A percentile compares a stretch with the other conserved stretches of the same genome.
These are phyloP conservation scores for Sinocyclocheilus rhinocerous DNA, from an alignment of 2,113 vertebrate species.

Conservation along the genomic window DNA sequence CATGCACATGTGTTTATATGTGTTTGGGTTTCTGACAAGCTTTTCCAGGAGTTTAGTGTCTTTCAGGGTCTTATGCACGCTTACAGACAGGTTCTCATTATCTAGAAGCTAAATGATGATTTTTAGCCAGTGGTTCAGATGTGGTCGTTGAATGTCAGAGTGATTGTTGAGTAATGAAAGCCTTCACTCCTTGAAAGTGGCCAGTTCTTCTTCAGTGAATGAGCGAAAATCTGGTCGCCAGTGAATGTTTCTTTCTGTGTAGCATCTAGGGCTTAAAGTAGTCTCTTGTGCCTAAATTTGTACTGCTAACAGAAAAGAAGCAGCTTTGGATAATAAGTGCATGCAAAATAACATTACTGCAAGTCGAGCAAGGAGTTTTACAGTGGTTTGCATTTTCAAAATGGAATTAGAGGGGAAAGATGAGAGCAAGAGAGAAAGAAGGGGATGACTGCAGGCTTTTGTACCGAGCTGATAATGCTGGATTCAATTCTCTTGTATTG, in stretches of 20 bases:
- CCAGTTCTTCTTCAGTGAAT: neutral
- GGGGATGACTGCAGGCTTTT: slow-evolving; percentile 26
- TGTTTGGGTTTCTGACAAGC: neutral
- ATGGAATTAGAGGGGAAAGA: slow-evolving; percentile 25
- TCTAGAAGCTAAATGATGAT: slow-evolving; percentile 19
- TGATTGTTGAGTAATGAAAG: slow-evolving; percentile 2
- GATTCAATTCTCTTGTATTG: slow-evolving; percentile 46
- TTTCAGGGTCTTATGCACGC: neutral
- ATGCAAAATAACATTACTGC: slow-evolving; percentile 20
- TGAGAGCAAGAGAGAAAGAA: slow-evolving; percentile 47
- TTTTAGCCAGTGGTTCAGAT: slow-evolving; percentile 23
- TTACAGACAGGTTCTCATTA: slow-evolving; percentile 11
- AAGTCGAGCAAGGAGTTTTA: slow-evolving; percentile 22
- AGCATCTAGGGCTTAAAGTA: neutral
- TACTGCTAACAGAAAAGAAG: slow-evolving; percentile 14
- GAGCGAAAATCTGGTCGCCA: neutral
- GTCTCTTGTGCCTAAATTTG: slow-evolving; percentile 27
- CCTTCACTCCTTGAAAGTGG: neutral
- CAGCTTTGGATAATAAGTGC: slow-evolving; percentile 3
- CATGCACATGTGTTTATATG: neutral
- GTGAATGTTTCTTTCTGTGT: slow-evolving; percentile 1
- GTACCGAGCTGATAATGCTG: slow-evolving; percentile 42
- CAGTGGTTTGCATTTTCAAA: slow-evolving; percentile 36
- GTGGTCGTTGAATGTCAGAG: slow-evolving; percentile 23
- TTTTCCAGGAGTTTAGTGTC: neutral